Conservation (phyloP, 2,113 vertebrate genomes). For the Sula dactylatra region DNA sequence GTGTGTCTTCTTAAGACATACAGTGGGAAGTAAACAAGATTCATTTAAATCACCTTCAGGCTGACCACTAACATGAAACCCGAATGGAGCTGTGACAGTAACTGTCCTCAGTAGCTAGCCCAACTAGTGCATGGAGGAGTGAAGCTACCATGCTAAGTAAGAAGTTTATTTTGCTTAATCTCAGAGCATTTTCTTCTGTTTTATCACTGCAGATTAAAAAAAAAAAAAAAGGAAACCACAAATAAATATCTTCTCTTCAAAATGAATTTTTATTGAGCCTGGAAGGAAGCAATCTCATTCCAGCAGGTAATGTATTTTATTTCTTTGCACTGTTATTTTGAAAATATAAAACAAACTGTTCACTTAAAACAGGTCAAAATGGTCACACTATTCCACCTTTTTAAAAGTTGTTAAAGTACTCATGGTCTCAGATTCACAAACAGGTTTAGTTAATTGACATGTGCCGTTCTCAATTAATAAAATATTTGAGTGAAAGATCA, state of each 20-base stretch:
- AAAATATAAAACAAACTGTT: neutral
- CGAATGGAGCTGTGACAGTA: neutral
- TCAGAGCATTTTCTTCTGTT: neutral
- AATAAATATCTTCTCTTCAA: neutral
- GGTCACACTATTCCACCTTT: neutral
- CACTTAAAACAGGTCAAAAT: neutral
- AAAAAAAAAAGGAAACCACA: neutral
- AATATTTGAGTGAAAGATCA: neutral
- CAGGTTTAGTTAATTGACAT: neutral
- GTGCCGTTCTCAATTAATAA: neutral
- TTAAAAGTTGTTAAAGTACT: neutral
- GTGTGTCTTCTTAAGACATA: neutral
- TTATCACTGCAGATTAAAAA: neutral
- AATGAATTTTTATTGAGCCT: neutral
- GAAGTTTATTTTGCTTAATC: neutral
- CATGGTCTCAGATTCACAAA: neutral
- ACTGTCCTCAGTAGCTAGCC: neutral
- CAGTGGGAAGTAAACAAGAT: neutral
- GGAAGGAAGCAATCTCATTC: neutral
- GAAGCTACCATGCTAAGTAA: neutral
- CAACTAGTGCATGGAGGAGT: neutral
- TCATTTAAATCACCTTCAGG: neutral
- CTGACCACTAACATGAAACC: neutral
- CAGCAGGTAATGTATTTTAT: neutral
- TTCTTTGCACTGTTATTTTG: neutral